Conservation (phyloP, 2,888 invertebrate genomes). For the Lithophane ornitopus region DNA sequence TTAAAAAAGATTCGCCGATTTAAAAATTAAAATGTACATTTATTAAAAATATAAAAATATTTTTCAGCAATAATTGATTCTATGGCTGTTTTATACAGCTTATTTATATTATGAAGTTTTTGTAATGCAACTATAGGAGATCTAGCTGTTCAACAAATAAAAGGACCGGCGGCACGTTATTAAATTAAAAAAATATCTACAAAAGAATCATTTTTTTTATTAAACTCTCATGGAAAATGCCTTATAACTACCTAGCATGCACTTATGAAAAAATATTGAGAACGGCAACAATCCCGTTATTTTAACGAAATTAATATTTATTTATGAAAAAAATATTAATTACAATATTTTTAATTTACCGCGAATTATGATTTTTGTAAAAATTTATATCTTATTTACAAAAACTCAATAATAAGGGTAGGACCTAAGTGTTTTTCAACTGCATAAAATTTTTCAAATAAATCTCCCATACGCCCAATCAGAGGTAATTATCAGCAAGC, state of each 20-base stretch:
- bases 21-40: background rate
- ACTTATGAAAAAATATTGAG: background rate
- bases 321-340: background rate
- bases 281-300: background rate
- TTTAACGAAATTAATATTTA: background rate
- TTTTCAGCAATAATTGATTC: background rate
- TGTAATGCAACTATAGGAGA: background rate
- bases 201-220: no score
- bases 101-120: background rate
- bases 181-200: background rate
- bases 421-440: background rate
- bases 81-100: background rate
- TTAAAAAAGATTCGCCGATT: background rate
- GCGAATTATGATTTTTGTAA: background rate
- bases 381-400: slow-evolving; percentile 1
- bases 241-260: background rate
- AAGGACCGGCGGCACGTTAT: background rate
- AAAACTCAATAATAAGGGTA: background rate
- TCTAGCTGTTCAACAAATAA: background rate
- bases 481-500: slow-evolving; percentile 12
- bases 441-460: background rate
- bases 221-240: background rate
- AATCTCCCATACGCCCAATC: slow-evolving; percentile 5
- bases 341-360: slow-evolving; percentile 1
- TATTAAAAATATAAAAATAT: background rate